These are phyloP conservation scores for Liopterus haemorrhoidalis DNA, from an alignment of 2,888 invertebrate genomes.

Conservation along the genomic window DNA sequence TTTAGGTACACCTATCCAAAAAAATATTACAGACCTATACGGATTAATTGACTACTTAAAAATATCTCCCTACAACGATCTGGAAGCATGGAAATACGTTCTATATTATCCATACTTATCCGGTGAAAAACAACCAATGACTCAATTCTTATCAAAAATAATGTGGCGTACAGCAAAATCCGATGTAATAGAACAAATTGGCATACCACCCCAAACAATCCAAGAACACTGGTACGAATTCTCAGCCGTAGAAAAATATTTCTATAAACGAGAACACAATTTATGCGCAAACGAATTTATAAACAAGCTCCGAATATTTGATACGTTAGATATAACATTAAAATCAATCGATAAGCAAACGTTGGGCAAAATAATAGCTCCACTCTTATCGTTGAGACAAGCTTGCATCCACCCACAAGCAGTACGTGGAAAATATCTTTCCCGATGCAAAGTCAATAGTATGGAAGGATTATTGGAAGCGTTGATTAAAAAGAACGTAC, in stretches of 20 bases:
- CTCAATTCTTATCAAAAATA: conserved; percentile 50
- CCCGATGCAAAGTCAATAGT: conserved; percentile 51
- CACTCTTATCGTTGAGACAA: conserved; percentile 61
- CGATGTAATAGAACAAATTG: conserved; percentile 60
- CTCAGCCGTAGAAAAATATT: conserved; percentile 67
- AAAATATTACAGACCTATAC: conserved; percentile 46
- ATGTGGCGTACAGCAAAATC: conserved; percentile 67
- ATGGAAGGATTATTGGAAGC: conserved; percentile 62
- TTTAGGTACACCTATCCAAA: conserved; percentile 61
- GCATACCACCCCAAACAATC: conserved; percentile 59
- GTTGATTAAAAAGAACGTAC: conserved; percentile 55
- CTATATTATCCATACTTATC: conserved; percentile 50
- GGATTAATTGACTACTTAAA: conserved; percentile 58
- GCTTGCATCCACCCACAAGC: conserved; percentile 67
- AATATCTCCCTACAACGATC: conserved; percentile 51
- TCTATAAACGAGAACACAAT: conserved; percentile 59
- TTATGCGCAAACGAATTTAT: conserved; percentile 49
- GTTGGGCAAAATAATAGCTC: conserved; percentile 53
- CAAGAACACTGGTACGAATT: conserved; percentile 56
- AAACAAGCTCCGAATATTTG: conserved; percentile 44
- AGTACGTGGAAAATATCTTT: conserved; percentile 50
- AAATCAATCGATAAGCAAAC: conserved; percentile 46
- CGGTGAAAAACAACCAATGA: conserved; percentile 47
- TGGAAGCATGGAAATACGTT: conserved; percentile 50
- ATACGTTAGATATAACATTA: conserved; percentile 46